Evolutionary conservation across 2,797 vertebrate genomes (phyloP), one percentile per base, ranked within the genome.

Genomic region (Australoheros facetus): DNA sequence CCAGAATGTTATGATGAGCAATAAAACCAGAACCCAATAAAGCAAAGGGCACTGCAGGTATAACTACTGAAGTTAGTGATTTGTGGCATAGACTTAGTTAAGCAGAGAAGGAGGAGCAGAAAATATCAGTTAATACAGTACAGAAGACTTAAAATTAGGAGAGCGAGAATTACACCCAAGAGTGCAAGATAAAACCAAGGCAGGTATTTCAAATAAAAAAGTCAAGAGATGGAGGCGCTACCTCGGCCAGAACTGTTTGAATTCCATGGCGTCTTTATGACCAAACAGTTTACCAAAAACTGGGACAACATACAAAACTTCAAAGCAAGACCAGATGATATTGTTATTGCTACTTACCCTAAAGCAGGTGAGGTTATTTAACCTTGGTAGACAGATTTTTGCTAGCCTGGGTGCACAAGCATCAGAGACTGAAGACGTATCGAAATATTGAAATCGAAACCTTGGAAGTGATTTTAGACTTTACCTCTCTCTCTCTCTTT

Each of bases 281-380:
- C 30, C 48, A 81, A 81, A 57, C 76, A 60, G 23, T 94, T 94
- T 74, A 94, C 92, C 1, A 83, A 93, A 14, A 95, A 95, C 84
- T 95, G 94, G 94, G 89, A 94, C 26, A 90, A 90, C 2, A 4
- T 94, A 10, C 89, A 95, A 64, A 90, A 88, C 73, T 94, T 95
- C 60, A 57, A 93, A 75, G 93, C 93, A 1, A 94, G 86, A 83
- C 89, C 92, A 64, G 92, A 94, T 71, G 92, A 95, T 83, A 91
- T 95, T 75, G 78, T 95, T 1, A 89, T 94, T 16, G 92, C 84
- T 12, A 91, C 94, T 8, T 95, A 93, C 56, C 87, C 93, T 14
- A 95, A 95, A 94, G 90, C 93, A 85, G 94, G 94, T 94, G 17
- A 51, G 81, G 26, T 28, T 73, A 6, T 57, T 16, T 62, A 42